Base-by-base conservation (phyloP, 2,113 vertebrate species). In the Passer domesticus region DNA sequence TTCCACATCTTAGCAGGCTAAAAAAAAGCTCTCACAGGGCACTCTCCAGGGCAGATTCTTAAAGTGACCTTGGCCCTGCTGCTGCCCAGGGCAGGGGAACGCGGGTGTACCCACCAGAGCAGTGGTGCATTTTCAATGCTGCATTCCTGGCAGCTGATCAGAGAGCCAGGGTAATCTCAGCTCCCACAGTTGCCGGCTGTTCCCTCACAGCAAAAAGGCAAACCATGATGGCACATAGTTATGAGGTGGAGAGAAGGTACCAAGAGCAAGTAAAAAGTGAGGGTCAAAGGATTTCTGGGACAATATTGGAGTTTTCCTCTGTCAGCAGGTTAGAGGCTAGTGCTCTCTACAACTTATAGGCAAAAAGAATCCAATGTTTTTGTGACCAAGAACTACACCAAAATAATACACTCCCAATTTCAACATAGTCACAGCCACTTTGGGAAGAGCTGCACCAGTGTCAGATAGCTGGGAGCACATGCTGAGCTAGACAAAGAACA, bases 121-220 rank as follows among this genome's bases (percentile, higher is more conserved):
- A 79, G 92, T 15, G 43, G 49, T 73, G 73, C 66, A 25, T 89
- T 95, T 90, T 58, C 72, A 11, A 6, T 90, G 63, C 67, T 75
- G 53, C 74, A 76, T 93, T 97, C 94, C 87, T 97, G 97, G 96
- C 93, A 96, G 62, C 66, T 60, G 79, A 96, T 92, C 93, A 96
- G 79, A 95, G 79, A 78, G 53, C 22, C 46, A 55, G 84, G 24
- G 35, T 92, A 91, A 95, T 87, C 68, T 92, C 94, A 83, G 83
- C 85, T 77, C 89, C 90, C 58, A 49, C 88, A 94, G 82, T 58
- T 89, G 70, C 79, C 1, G 0, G 49, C 78, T 92, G 88, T 73
- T 88, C 64, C 89, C 60, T 94, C 89, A 55, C 88, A 91, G 64
- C 60, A 94, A 64, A 80, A 91, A 83, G 79, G 75, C 82, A 93